Evolutionary conservation across 2,797 vertebrate species (phyloP).

Genomic region (Sphaeramia orbicularis): DNA sequence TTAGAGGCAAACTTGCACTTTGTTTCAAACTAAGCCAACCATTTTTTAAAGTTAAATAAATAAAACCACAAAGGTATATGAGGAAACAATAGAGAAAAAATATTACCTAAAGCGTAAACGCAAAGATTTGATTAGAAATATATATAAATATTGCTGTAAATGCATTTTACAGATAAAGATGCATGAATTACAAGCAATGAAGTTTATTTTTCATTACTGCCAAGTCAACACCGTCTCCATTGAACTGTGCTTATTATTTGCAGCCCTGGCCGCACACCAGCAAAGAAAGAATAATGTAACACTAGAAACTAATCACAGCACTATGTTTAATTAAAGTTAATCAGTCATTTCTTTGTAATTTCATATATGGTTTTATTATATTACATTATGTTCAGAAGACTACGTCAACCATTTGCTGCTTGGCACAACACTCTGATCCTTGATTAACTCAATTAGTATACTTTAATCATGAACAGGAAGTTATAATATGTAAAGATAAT

Average conservation of each 20-base stretch:
- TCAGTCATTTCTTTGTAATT: slow-evolving; percentile 9
- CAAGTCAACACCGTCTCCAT: slow-evolving; percentile 3
- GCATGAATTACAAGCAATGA: background rate
- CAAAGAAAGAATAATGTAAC: slow-evolving; percentile 16
- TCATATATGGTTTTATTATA: slow-evolving; percentile 15
- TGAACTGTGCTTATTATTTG: slow-evolving; percentile 6
- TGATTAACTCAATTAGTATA: slow-evolving; percentile 66
- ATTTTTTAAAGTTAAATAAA: slow-evolving; percentile 27
- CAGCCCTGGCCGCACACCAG: slow-evolving; percentile 14
- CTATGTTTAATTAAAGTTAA: slow-evolving; percentile 37
- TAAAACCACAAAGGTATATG: background rate
- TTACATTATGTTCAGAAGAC: slow-evolving; percentile 14
- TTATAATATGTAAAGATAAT: slow-evolving; percentile 68
- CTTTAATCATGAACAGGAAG: slow-evolving; percentile 66
- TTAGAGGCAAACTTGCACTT: slow-evolving; percentile 47
- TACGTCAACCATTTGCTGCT: slow-evolving; percentile 38
- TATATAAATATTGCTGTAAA: slow-evolving; percentile 3
- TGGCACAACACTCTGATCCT: slow-evolving; percentile 33
- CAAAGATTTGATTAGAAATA: slow-evolving; percentile 14
- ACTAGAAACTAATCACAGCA: slow-evolving; percentile 34
- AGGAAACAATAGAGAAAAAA: slow-evolving; percentile 15
- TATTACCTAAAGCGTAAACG: background rate
- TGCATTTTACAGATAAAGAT: slow-evolving; percentile 6
- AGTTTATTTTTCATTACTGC: background rate
- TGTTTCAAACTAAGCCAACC: slow-evolving; percentile 34